Evolutionary conservation across 53 echinoderm and acorn worm genomes (phyloP), one percentile per base, ranked within the genome.

Genomic region (Holothuria scabra): DNA sequence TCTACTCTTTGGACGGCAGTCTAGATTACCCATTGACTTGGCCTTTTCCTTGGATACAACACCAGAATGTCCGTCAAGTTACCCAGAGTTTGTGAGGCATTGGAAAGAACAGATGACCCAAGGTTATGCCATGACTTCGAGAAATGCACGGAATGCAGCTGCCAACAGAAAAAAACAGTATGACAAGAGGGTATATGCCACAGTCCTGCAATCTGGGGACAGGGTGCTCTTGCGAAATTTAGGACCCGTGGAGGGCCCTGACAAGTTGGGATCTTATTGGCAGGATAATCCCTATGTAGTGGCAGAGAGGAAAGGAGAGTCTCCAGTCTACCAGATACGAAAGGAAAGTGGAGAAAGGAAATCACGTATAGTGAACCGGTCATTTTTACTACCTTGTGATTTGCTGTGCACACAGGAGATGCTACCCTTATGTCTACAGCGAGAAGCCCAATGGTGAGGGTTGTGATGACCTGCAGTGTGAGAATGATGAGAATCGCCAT

Each of bases 1-100:
- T 48, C 74, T 87, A 22, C 83, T 87, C 5, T 87, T 82, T 83
- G 88, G 88, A 46, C 72, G 56, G n/a, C 70, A 69, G n/a, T 46
- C 88, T 48, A 23, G 88, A 59, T 31, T 87, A 60, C 83, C 88
- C 6, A 61, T 82, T 59, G 87, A 87, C 52, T 28, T 87, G 12
- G 88, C 88, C 4, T 87, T 83, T 46, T 67, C 58, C 21, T 49
- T 83, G 30, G 0, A 44, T 25, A 18, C 59, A n/a, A 38, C 59
- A 23, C 32, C 41, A 28, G 62, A 32, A 23, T 34, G 21, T 3
- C 25, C 25, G 5, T 29, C 21, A 2, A 60, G 24, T 16, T 35
- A 57, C 37, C 35, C 59, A 69, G 85, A 84, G 74, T 84, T 69
- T 70, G 87, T 70, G 18, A 20, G 28, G 18, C 79, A 87, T 26